These are phyloP conservation scores for Drosophila trapezifrons DNA, from an alignment of 1,140 invertebrate genomes.

Conservation along the genomic window DNA sequence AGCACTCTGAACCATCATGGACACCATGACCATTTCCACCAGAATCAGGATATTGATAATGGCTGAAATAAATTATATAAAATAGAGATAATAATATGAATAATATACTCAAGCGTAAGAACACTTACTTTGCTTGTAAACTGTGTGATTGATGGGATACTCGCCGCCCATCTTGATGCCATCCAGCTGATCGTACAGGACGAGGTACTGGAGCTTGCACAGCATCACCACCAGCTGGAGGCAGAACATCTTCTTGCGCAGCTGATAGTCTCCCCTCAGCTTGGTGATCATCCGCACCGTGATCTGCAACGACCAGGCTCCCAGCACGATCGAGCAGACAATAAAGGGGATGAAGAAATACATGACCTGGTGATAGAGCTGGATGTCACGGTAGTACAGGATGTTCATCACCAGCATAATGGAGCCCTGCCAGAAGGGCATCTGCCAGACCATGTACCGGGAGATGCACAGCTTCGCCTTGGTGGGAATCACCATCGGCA, in stretches of 20 bases:
- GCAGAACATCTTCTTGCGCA: slow-evolving; percentile 80
- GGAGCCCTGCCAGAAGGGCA: slow-evolving; percentile 79
- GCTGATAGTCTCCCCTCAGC: slow-evolving; percentile 65
- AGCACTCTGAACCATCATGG: slow-evolving; percentile 73
- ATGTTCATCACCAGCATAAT: slow-evolving; percentile 80
- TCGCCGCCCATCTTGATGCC: slow-evolving; percentile 63
- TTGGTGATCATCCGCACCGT: slow-evolving; percentile 72
- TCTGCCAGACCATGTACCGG: slow-evolving; percentile 78
- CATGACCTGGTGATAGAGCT: slow-evolving; percentile 61
- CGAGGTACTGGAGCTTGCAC: slow-evolving; percentile 74
- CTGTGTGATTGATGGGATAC: slow-evolving; percentile 79
- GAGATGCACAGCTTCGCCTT: slow-evolving; percentile 69
- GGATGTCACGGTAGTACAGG: slow-evolving; percentile 68
- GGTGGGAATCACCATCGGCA: slow-evolving; percentile 69
- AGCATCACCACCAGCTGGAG: slow-evolving; percentile 75
- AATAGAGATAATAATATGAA: not conserved
- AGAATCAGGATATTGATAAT: slow-evolving; percentile 78
- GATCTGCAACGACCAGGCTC: slow-evolving; percentile 78
- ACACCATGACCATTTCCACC: slow-evolving; percentile 80
- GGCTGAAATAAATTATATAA: slow-evolving; percentile 36
- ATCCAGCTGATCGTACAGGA: slow-evolving; percentile 74
- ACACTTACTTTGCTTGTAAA: slow-evolving; percentile 78
- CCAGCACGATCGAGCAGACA: slow-evolving; percentile 65
- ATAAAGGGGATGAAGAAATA: slow-evolving; percentile 80
- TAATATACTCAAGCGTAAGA: not conserved